These are phyloP conservation scores for Carlito syrichta DNA, from an alignment of 2,113 vertebrate genomes.

Conservation along the genomic window DNA sequence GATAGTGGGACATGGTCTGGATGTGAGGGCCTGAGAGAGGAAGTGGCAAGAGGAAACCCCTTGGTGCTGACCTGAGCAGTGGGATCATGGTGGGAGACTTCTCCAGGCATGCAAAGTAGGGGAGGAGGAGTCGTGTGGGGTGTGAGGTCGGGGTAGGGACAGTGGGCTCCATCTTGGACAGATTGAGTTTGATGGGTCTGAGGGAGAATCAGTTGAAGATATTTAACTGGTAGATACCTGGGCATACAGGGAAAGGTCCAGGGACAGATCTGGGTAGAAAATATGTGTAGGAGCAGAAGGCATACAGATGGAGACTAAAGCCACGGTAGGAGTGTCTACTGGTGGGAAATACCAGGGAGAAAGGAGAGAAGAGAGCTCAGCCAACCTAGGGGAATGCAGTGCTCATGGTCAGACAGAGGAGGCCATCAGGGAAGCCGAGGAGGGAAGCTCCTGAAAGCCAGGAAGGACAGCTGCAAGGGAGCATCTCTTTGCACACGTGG, in stretches of 20 bases:
- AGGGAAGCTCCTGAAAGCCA: not conserved
- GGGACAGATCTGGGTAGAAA: not conserved
- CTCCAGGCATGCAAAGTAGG: not conserved
- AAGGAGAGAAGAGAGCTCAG: not conserved
- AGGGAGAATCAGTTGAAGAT: too few species aligned
- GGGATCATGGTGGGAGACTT: not conserved
- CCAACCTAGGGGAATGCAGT: fast-evolving
- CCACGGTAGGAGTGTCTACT: not conserved
- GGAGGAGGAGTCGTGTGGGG: fast-evolving
- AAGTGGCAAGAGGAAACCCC: not conserved
- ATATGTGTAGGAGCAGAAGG: not conserved
- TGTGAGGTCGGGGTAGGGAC: not conserved
- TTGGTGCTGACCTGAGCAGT: not conserved
- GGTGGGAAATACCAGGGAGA: not conserved
- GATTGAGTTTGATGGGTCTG: not conserved
- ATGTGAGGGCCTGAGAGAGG: not conserved
- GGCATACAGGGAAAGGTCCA: fast-evolving
- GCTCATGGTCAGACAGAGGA: not conserved
- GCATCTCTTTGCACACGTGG: too few species aligned
- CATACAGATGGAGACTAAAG: not conserved
- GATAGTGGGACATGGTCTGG: not conserved
- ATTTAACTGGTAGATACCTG: not conserved
- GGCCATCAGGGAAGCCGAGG: not conserved
- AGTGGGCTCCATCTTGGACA: not conserved
- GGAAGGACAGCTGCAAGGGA: not conserved